These are phyloP conservation scores for Eupleurogrammus muticus DNA, from an alignment of 2,797 vertebrate species.

Conservation along the genomic window DNA sequence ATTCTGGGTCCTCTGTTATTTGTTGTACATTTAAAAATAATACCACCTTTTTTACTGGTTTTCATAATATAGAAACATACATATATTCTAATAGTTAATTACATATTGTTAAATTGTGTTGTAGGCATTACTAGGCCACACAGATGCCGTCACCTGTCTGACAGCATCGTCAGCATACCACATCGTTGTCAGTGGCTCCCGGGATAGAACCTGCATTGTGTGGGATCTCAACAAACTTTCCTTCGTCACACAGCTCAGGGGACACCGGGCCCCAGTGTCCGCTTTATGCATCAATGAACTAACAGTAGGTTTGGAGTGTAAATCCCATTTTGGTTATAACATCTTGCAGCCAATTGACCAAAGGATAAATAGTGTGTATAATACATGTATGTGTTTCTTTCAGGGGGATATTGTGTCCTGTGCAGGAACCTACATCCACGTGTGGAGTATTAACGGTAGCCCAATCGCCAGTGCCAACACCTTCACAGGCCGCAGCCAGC, in stretches of 20 bases:
- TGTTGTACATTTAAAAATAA: no score
- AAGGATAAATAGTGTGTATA: not conserved
- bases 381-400: slow-evolving; percentile 20
- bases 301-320: slow-evolving; percentile 82
- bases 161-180: slow-evolving; percentile 95
- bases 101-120: not conserved
- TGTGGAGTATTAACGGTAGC: slow-evolving; percentile 99
- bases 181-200: slow-evolving; percentile 96
- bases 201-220: slow-evolving; percentile 98
- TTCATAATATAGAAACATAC: no score
- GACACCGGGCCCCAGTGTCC: slow-evolving; percentile 94
- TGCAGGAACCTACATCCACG: slow-evolving; percentile 94
- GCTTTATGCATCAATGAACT: slow-evolving; percentile 98
- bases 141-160: slow-evolving; percentile 93
- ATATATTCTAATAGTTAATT: no score
- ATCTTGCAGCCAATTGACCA: no score
- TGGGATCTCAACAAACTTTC: slow-evolving; percentile 98
- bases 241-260: slow-evolving; percentile 95
- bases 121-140: slow-evolving; percentile 95
- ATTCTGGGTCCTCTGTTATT: no score
- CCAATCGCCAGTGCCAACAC: slow-evolving; percentile 96
- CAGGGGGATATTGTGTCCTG: slow-evolving; percentile 97
- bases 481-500: slow-evolving; percentile 96
- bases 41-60: no score
- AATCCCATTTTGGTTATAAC: no score